A percentile compares a stretch with the other conserved stretches of the same genome.
phyloP scores from a whole-genome alignment of 2,888 invertebrate species.

The Trichopoda pennipes region DNA sequence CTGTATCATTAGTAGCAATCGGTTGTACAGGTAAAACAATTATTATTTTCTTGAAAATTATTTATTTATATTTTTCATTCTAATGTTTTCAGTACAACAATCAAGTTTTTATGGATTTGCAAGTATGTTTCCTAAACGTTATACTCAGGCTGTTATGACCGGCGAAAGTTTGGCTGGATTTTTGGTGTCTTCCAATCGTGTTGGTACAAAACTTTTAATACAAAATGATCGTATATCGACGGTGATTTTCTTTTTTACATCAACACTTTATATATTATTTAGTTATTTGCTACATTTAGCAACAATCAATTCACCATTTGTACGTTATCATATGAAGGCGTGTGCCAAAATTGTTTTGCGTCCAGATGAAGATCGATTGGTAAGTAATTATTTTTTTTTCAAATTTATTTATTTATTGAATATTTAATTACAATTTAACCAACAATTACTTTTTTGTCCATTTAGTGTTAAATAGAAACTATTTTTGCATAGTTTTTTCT shows the following conservation, averaged over 20 bases:
- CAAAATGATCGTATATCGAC: slow-evolving; percentile 90
- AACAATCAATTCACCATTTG: slow-evolving; percentile 90
- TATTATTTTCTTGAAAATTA: neutral
- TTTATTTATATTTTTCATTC: too few relatives aligned
- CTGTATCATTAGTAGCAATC: slow-evolving; percentile 91
- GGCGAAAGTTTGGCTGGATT: slow-evolving; percentile 95
- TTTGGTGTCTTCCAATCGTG: slow-evolving; percentile 91
- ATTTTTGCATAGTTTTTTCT: too few relatives aligned
- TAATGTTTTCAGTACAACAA: slow-evolving; percentile 86
- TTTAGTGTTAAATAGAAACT: too few relatives aligned
- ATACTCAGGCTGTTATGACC: slow-evolving; percentile 97
- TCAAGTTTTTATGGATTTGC: slow-evolving; percentile 97
- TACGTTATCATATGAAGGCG: slow-evolving; percentile 90
- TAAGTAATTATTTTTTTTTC: slow-evolving; percentile 60
- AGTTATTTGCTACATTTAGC: slow-evolving; percentile 90
- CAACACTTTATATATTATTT: slow-evolving; percentile 87
- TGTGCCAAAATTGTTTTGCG: slow-evolving; percentile 90
- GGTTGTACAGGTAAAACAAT: slow-evolving; percentile 86
- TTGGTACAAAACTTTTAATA: slow-evolving; percentile 90
- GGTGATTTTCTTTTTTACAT: slow-evolving; percentile 91
- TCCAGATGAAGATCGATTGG: slow-evolving; percentile 88
- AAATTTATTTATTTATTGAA: neutral
- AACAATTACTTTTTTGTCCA: too few relatives aligned
- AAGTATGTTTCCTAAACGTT: slow-evolving; percentile 92
- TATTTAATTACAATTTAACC: too few relatives aligned